These are phyloP conservation scores for Pegoplata infirma DNA, from an alignment of 2,888 invertebrate species.

Conservation along the genomic window DNA sequence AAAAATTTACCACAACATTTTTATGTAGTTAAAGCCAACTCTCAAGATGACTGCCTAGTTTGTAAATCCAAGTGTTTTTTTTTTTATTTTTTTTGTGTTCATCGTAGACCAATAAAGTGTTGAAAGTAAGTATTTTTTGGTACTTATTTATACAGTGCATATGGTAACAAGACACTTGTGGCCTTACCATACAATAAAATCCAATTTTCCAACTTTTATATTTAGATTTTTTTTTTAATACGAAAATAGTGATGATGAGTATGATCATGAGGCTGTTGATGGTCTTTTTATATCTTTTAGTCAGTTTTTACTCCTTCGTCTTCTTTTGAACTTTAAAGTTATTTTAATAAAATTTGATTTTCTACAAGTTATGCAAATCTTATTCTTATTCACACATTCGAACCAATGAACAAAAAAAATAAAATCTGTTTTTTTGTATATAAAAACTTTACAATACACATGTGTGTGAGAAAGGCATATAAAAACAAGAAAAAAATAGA, in stretches of 20 bases:
- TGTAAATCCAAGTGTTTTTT: background rate
- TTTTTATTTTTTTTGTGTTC: too few relatives aligned
- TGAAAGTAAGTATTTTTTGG: constrained; percentile 9
- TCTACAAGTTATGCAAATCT: constrained; percentile 54
- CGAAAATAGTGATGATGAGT: constrained; percentile 13
- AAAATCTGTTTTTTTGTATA: too few relatives aligned
- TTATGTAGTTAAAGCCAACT: too few relatives aligned
- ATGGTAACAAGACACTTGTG: constrained; percentile 63
- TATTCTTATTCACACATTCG: constrained; percentile 22
- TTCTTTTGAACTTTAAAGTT: too few relatives aligned
- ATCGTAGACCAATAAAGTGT: constrained; percentile 47
- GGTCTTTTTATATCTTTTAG: constrained; percentile 13
- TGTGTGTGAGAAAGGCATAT: constrained; percentile 28
- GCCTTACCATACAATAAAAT: constrained; percentile 61
- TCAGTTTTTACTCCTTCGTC: constrained; percentile 14
- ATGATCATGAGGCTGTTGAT: constrained; percentile 8
- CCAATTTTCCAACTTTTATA: constrained; percentile 55
- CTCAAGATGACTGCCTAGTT: background rate
- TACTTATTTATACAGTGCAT: constrained; percentile 28
- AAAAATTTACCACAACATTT: too few relatives aligned
- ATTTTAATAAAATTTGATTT: constrained; percentile 58
- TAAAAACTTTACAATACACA: constrained; percentile 26
- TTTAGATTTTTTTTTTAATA: background rate
- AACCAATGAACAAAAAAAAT: background rate
- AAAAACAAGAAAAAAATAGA: too few relatives aligned